These are phyloP conservation scores for Felis chaus DNA, from an alignment of 2,113 vertebrate genomes.

Conservation along the genomic window DNA sequence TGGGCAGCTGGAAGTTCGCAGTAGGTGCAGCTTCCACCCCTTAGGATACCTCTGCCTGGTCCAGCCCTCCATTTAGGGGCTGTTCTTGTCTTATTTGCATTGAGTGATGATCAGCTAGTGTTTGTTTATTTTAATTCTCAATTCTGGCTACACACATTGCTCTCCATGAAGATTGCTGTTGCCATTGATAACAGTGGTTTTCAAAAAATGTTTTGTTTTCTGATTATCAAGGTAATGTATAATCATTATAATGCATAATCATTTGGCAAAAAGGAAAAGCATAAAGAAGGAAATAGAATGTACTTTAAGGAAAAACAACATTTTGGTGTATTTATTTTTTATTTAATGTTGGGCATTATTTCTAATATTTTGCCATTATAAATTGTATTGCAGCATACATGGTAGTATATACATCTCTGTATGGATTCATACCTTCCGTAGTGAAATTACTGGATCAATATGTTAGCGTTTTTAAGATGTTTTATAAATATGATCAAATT, in stretches of 20 bases:
- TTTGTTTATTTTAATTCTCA: not conserved
- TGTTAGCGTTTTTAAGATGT: not conserved
- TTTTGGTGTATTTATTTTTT: not conserved
- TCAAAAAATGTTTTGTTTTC: slow-evolving; percentile 30
- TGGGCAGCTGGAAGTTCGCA: not conserved
- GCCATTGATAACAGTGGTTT: not conserved
- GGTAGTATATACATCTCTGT: not conserved
- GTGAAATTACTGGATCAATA: not conserved
- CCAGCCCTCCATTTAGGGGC: not conserved
- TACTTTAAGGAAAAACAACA: not conserved
- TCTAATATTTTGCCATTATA: slow-evolving; percentile 40
- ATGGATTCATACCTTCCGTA: not conserved
- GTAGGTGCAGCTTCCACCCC: not conserved
- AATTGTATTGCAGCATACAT: not conserved
- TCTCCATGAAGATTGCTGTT: slow-evolving; percentile 20
- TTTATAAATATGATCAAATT: slow-evolving; percentile 29
- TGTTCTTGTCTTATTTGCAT: not conserved
- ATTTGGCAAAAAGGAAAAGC: not conserved
- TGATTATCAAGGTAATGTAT: slow-evolving; percentile 15
- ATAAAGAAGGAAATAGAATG: not conserved
- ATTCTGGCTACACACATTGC: not conserved
- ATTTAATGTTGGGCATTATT: not conserved
- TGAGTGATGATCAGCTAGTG: not conserved
- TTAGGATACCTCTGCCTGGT: not conserved
- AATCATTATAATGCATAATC: not conserved